Evolutionary conservation across 2,113 vertebrate species (phyloP), one percentile per base, ranked within the genome.

Genomic region (Gadus chalcogrammus): DNA sequence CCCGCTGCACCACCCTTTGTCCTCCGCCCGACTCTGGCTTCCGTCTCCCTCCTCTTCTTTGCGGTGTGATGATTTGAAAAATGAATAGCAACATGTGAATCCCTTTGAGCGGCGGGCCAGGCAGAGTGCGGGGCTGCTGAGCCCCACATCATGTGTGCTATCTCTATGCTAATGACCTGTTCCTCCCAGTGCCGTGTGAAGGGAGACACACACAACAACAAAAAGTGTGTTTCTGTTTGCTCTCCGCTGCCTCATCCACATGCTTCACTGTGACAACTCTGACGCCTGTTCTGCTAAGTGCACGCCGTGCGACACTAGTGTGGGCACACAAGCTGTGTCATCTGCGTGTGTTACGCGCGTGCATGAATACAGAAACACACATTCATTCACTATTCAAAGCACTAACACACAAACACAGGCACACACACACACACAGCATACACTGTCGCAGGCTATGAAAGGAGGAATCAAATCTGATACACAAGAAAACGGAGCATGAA

Each of bases 11-110:
- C 78, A 86, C 75, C 17, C 18, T 24, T 35, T 70, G 31, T 52
- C 27, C 35, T 65, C 24, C 15, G 28, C 24, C 18, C 48, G 31
- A 61, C 62, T 38, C 38, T 48, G 8, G 42, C 65, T 1, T 16
- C 9, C 13, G 28, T 64, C 27, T 64, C 24, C 27, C 73, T 76
- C 71, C 66, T 71, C 65, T 9, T 48, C 42, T 76, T 67, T 77
- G 74, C 82, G 75, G 71, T 70, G 64, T 53, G 64, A 5, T 68
- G 67, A 72, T 64, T 42, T 71, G 55, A 24, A 67, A 76, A 70
- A 73, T 63, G 72, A 74, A 77, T 35, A 55, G 70, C 81, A 86
- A 87, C 83, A 83, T 85, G 77, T 82, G 81, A 80, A 85, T 31
- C 67, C 64, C 71, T 81, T 85, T 48, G 77, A 81, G 80, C 65